Evolutionary conservation across 92 coral and sea anemone species (phyloP).

Genomic region (Palythoa caribaeorum): DNA sequence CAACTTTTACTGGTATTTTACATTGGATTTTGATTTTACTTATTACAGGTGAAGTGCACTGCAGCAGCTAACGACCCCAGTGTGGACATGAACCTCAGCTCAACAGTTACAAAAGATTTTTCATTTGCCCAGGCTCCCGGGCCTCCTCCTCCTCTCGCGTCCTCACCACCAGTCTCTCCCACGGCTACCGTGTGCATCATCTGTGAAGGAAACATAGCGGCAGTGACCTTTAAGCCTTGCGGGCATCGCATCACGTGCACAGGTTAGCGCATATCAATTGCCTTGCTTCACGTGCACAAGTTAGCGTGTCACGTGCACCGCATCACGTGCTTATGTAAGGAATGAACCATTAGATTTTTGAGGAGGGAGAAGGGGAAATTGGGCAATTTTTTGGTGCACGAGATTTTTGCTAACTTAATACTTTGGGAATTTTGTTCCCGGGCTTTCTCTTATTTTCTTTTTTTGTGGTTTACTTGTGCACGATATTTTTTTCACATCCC

Average conservation of each 20-base stretch:
- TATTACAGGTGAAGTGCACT: conserved; percentile 9
- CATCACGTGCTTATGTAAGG: too few relatives aligned
- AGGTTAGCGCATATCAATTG: conserved; percentile 36
- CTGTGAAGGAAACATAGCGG: conserved; percentile 69
- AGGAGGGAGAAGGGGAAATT: too few relatives aligned
- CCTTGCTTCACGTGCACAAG: neutral
- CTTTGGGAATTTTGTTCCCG: too few relatives aligned
- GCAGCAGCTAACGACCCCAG: conserved; percentile 27
- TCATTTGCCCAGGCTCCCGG: conserved; percentile 29
- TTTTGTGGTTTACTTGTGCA: too few relatives aligned
- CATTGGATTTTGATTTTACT: neutral
- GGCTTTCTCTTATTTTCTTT: too few relatives aligned
- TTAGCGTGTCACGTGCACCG: neutral
- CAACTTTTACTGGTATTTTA: neutral
- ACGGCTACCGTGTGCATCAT: conserved; percentile 55
- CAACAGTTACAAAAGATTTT: neutral
- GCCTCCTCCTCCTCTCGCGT: neutral
- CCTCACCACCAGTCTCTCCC: conserved; percentile 8
- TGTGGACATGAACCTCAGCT: conserved; percentile 28
- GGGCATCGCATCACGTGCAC: conserved; percentile 80
- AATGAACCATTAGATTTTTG: too few relatives aligned
- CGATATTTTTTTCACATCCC: too few relatives aligned
- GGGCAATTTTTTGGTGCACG: too few relatives aligned
- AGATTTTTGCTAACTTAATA: too few relatives aligned
- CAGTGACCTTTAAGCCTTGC: conserved; percentile 73